Percentiles rank a stretch among this genome's conserved stretches.
These are phyloP conservation scores for Ceyx margarethae DNA, from an alignment of 2,113 vertebrate genomes.

Conservation along the genomic window DNA sequence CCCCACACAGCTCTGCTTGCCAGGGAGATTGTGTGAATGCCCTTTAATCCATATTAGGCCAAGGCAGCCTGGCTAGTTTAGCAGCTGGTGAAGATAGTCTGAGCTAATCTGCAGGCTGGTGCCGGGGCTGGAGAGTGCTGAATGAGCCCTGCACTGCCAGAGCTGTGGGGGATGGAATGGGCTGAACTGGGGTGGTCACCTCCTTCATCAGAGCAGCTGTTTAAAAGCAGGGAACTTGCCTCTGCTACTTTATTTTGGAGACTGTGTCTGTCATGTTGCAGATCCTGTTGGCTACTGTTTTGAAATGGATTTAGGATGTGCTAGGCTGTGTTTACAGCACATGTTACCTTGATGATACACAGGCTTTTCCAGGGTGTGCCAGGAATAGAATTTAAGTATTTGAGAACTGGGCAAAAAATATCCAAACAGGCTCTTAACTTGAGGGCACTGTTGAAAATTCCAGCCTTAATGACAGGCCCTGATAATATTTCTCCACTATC, in stretches of 20 bases:
- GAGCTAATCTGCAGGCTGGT: not conserved
- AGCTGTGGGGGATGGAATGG: not conserved
- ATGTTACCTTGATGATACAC: fast-evolving
- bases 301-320: not conserved
- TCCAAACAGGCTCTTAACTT: not conserved
- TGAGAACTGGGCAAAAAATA: not conserved
- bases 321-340: not conserved
- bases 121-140: not conserved
- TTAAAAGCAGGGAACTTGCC: not conserved
- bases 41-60: not conserved
- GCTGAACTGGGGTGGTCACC: not conserved
- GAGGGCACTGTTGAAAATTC: not conserved
- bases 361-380: not conserved
- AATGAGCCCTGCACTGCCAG: not conserved
- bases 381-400: not conserved
- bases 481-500: not conserved
- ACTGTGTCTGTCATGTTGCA: not conserved
- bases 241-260: slow-evolving; percentile 1
- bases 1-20: not conserved
- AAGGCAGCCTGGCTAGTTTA: not conserved
- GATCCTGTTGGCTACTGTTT: not conserved
- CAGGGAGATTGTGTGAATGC: not conserved
- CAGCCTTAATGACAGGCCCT: not conserved
- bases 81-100: not conserved
- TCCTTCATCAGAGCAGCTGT: not conserved